These are phyloP conservation scores for Spheniscus mendiculus DNA, from an alignment of 2,113 vertebrate species.

Conservation along the genomic window DNA sequence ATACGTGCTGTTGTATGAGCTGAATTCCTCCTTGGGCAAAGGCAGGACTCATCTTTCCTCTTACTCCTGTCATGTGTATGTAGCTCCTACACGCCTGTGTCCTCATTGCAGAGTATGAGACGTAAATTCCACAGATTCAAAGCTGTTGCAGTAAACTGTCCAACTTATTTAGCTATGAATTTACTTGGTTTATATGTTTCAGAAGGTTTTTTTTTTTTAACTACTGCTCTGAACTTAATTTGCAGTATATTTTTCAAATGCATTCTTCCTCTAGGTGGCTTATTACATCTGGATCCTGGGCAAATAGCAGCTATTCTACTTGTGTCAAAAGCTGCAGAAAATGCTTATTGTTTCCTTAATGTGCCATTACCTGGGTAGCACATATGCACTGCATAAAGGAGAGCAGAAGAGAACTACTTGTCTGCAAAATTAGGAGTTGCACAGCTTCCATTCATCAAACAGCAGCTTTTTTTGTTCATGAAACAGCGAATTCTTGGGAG, in stretches of 20 bases:
- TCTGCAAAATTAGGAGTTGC: not conserved
- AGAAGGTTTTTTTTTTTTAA: not conserved
- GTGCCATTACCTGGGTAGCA: not conserved
- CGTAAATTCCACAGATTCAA: not conserved
- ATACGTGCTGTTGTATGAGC: accelerated
- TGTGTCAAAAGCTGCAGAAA: slow-evolving; percentile 17
- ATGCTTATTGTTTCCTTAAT: not conserved
- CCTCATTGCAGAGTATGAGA: not conserved
- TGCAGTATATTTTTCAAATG: slow-evolving; percentile 2
- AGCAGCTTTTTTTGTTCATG: not conserved
- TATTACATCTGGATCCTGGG: not conserved
- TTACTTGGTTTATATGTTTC: not conserved
- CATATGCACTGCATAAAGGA: not conserved
- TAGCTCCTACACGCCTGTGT: not conserved
- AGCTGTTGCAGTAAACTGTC: not conserved
- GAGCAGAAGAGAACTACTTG: not conserved
- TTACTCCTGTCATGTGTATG: accelerated
- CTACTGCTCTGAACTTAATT: not conserved
- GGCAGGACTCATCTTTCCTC: not conserved
- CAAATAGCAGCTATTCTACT: not conserved
- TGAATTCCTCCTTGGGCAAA: not conserved
- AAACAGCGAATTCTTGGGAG: not conserved
- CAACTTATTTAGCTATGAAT: not conserved
- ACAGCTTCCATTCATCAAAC: not conserved
- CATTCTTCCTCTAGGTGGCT: not conserved